Percentiles rank a stretch among this genome's conserved stretches.
These are phyloP conservation scores for Chelmon rostratus DNA, from an alignment of 2,797 vertebrate genomes.

Conservation along the genomic window DNA sequence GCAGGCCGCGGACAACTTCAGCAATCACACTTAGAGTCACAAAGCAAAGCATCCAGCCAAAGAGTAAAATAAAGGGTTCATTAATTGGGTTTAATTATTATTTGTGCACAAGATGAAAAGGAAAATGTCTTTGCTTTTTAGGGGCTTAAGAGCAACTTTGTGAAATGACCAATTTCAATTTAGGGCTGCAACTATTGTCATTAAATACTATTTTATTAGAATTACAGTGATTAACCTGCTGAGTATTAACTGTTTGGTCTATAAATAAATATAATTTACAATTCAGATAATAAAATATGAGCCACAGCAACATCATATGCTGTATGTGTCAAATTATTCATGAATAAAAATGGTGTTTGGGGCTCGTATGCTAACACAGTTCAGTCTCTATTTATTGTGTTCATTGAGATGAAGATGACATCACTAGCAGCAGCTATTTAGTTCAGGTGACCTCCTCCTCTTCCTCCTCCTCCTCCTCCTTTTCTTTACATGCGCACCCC, in stretches of 20 bases:
- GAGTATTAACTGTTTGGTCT: background rate
- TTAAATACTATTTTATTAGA: background rate
- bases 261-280: no score
- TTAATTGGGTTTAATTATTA: background rate
- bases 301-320: background rate
- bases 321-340: background rate
- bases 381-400: slow-evolving; percentile 11
- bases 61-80: background rate
- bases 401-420: slow-evolving; percentile 38
- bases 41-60: background rate
- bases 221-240: background rate
- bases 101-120: background rate
- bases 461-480: slow-evolving; percentile 64
- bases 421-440: slow-evolving; percentile 48
- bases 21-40: slow-evolving; percentile 6
- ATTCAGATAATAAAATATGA: background rate
- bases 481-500: slow-evolving; percentile 54
- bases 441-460: slow-evolving; percentile 64
- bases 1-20: slow-evolving; percentile 8
- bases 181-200: background rate
- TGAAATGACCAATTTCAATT: background rate
- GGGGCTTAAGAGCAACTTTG: background rate
- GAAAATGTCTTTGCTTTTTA: background rate
- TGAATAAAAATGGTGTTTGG: background rate
- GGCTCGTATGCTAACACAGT: background rate